Conservation (phyloP, 2,797 vertebrate species). For the Leucoraja ocellata region DNA sequence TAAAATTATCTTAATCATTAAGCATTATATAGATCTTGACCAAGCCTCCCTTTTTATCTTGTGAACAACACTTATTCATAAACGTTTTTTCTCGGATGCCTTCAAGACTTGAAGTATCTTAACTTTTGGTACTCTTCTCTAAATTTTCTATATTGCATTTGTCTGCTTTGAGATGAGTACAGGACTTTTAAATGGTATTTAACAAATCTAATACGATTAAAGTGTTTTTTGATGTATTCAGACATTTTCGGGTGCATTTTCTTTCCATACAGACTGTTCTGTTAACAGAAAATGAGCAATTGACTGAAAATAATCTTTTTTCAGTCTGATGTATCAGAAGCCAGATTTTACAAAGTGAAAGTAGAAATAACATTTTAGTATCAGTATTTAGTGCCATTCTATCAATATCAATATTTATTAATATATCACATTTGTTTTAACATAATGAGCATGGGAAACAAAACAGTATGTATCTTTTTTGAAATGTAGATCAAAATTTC, state of each 20-base stretch:
- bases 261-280: not conserved
- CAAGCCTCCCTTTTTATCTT: not conserved
- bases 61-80: not conserved
- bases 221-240: not conserved
- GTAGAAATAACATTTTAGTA: not conserved
- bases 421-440: not conserved
- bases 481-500: not conserved
- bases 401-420: not conserved
- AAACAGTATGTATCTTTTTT: not conserved
- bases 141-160: not conserved
- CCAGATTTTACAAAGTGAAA: not conserved
- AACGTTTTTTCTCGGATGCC: not conserved
- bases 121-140: not conserved
- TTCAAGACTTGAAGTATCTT: not conserved
- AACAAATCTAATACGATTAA: not conserved
- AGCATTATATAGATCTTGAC: slow-evolving; percentile 16
- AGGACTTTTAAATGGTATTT: not conserved
- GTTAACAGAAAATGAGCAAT: not conserved
- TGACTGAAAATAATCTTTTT: not conserved
- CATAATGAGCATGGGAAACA: not conserved
- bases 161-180: not conserved
- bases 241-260: not conserved
- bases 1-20: not conserved
- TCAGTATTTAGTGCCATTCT: not conserved
- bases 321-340: not conserved